These are phyloP conservation scores for Acanthosepion lycidas DNA, from an alignment of 2,888 invertebrate species.

Conservation along the genomic window DNA sequence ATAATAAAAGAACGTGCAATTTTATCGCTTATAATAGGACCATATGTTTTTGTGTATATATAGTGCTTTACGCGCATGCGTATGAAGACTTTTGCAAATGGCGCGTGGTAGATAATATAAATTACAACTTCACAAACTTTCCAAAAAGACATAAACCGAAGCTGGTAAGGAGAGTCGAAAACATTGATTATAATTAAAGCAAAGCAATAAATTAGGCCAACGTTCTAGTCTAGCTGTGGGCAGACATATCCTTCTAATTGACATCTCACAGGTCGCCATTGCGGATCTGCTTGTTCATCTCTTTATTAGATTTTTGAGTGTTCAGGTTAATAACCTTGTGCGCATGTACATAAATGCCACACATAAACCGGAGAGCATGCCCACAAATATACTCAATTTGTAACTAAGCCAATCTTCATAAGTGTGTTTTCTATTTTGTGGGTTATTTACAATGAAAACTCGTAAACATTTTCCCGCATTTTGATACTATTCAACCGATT, in stretches of 20 bases:
- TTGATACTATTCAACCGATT: not conserved
- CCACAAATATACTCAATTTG: not conserved
- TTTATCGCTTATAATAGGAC: too few relatives aligned
- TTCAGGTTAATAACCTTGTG: not conserved
- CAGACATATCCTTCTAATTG: not conserved
- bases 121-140: not conserved
- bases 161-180: not conserved
- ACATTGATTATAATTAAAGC: conserved; percentile 6
- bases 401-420: not conserved
- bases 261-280: not conserved
- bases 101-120: not conserved
- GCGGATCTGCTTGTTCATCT: not conserved
- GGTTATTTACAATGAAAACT: not conserved
- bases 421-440: not conserved
- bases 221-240: not conserved
- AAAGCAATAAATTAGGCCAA: not conserved
- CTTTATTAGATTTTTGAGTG: not conserved
- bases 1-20: too few relatives aligned
- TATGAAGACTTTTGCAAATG: not conserved
- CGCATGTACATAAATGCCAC: not conserved
- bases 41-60: not conserved
- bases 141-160: not conserved
- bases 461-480: not conserved
- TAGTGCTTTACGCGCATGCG: not conserved
- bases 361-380: not conserved